Evolutionary conservation across 2,797 vertebrate species (phyloP), one percentile per base, ranked within the genome.

Genomic region (Alca torda): DNA sequence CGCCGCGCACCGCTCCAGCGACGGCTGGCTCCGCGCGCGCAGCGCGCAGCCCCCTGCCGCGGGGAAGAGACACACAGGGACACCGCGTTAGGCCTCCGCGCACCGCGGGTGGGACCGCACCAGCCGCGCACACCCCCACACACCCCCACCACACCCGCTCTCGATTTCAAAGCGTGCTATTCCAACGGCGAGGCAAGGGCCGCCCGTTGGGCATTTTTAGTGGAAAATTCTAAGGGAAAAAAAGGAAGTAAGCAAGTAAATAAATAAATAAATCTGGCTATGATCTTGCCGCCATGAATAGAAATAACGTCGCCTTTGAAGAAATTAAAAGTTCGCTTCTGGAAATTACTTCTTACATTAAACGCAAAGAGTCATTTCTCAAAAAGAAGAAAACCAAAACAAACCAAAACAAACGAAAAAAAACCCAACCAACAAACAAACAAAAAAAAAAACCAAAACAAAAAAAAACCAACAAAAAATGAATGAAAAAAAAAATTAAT

Each of bases 41-140:
- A 99, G 98, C 92, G 98, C 98, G 91, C 99, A 99, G 81, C 99
- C 99, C 85, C 99, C 99, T 99, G 96, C 56, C 35, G 37, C 23
- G 57, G 6, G n/a, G 33, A 41, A n/a, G 24, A 59, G n/a, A 57
- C 13, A 57, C 8, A 20, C 10, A 33, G 10, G 11, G 21, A 6
- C 24, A 6, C 25, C 16, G 35, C 35, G 35, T 61, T 28, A 56
- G 10, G 10, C 53, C 25, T 25, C 50, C 25, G 50, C 50, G 50
- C 50, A 26, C 50, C 25, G 48, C 48, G 48, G 11, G 20, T 21
- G 46, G 21, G 21, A 48, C 18, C 46, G 46, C 8, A 19, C 21
- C 46, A 19, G 48, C 48, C 48, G 48, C 20, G 16, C 43, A 5
- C 39, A 13, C 39, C 13, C 13, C 9, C 39, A 39, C 39, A 8